These are phyloP conservation scores for Panopea generosa DNA, from an alignment of 2,888 invertebrate genomes.

Conservation along the genomic window DNA sequence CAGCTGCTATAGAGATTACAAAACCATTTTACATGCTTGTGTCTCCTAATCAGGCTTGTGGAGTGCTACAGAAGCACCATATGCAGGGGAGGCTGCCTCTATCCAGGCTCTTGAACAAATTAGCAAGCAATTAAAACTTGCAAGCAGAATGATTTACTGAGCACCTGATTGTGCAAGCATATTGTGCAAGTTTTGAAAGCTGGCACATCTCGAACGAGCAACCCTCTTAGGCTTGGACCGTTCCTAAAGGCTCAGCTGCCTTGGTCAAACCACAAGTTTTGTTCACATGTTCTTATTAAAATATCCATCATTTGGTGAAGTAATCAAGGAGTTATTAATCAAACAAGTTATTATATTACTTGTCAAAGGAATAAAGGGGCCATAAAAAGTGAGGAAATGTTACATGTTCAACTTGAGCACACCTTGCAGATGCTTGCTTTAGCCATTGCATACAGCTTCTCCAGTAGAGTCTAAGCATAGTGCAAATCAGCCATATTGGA, in stretches of 20 bases:
- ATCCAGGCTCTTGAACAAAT: slow-evolving; percentile 40
- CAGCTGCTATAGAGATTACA: slow-evolving; percentile 75
- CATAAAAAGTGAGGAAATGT: too few relatives aligned
- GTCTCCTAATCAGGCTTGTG: slow-evolving; percentile 66
- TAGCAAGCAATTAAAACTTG: slow-evolving; percentile 55
- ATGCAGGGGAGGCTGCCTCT: slow-evolving; percentile 65
- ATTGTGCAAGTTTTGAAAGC: slow-evolving; percentile 14
- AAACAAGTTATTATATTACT: too few relatives aligned
- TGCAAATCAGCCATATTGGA: slow-evolving; percentile 23
- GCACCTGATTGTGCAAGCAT: slow-evolving; percentile 32
- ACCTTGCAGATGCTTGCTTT: too few relatives aligned
- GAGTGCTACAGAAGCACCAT: slow-evolving; percentile 70
- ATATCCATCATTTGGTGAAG: neutral
- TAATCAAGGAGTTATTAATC: slow-evolving; percentile 9
- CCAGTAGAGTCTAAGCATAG: slow-evolving; percentile 45
- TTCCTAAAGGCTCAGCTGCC: slow-evolving; percentile 31
- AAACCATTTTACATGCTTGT: slow-evolving; percentile 61
- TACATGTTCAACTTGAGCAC: too few relatives aligned
- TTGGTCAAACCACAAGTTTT: neutral
- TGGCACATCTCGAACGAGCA: slow-evolving; percentile 11
- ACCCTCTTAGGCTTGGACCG: neutral
- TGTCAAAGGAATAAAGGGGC: too few relatives aligned
- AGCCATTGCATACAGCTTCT: slow-evolving; percentile 18
- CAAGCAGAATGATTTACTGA: slow-evolving; percentile 39
- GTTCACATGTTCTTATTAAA: slow-evolving; percentile 5